phyloP scores from a whole-genome alignment of 2,113 vertebrate species.

The Nibea albiflora region DNA sequence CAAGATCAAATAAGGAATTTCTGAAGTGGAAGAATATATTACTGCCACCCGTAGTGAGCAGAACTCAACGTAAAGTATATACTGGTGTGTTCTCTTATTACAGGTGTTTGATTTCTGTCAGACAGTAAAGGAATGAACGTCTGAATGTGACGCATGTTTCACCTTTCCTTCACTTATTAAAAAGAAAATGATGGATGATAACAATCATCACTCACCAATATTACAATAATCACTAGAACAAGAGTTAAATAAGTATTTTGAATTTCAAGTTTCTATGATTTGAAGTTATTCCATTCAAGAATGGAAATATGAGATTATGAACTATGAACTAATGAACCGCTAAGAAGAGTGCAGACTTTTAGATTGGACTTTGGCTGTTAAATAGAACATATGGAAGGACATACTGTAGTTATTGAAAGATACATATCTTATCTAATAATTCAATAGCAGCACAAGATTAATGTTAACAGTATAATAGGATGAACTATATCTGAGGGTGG shows the following conservation, averaged over 20 bases:
- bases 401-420: conserved; percentile 22
- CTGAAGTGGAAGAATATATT: conserved; percentile 9
- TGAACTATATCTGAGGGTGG: conserved; percentile 15
- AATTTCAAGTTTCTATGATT: background rate
- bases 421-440: conserved; percentile 45
- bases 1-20: conserved; percentile 18
- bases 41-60: background rate
- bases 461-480: conserved; percentile 45
- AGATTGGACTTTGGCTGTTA: conserved; percentile 6
- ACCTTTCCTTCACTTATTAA: conserved; percentile 25
- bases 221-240: conserved; percentile 1
- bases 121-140: background rate
- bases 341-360: background rate
- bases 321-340: background rate
- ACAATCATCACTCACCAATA: background rate
- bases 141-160: background rate
- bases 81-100: background rate
- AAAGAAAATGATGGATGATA: conserved; percentile 20
- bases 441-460: conserved; percentile 41
- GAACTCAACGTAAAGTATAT: background rate
- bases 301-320: background rate
- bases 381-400: background rate
- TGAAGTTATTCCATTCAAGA: background rate
- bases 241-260: background rate
- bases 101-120: background rate